These are phyloP conservation scores for Axinella damicornis DNA, from an alignment of 37 sponge, comb jelly and placozoan species.

Conservation along the genomic window DNA sequence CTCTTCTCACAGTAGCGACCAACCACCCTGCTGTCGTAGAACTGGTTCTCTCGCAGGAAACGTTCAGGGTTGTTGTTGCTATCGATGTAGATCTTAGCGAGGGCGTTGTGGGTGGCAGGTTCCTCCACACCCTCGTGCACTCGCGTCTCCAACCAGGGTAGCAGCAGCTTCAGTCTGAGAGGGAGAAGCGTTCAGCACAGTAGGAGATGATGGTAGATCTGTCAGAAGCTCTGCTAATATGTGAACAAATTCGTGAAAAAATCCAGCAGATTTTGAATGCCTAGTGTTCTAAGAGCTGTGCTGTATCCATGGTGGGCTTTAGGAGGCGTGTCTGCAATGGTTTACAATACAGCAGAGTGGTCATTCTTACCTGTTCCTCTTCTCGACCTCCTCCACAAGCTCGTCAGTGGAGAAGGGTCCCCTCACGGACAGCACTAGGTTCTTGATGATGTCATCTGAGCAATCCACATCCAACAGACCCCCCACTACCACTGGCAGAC, in stretches of 20 bases:
- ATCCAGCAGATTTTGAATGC: too few relatives aligned
- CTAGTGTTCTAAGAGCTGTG: too few relatives aligned
- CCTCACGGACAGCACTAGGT: conserved; percentile 91
- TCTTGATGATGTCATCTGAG: conserved; percentile 96
- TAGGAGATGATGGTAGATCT: not conserved
- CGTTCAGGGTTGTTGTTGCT: conserved; percentile 99
- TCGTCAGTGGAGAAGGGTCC: conserved; percentile 98
- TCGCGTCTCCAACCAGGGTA: conserved; percentile 93
- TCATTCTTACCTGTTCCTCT: conserved; percentile 78
- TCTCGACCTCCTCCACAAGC: conserved; percentile 97
- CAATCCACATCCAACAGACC: conserved; percentile 99
- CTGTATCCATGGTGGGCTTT: too few relatives aligned
- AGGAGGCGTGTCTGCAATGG: too few relatives aligned
- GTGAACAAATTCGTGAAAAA: too few relatives aligned
- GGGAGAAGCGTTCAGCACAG: too few relatives aligned
- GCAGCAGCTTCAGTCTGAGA: conserved; percentile 93
- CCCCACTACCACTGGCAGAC: conserved; percentile 97
- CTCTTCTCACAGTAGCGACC: conserved; percentile 99
- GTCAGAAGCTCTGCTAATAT: too few relatives aligned
- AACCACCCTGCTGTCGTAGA: conserved; percentile 95
- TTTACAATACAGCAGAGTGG: too few relatives aligned
- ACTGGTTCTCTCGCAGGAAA: conserved; percentile 97
- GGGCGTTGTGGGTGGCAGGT: conserved; percentile 98
- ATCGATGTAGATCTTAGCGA: conserved; percentile 99
- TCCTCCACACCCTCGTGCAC: conserved; percentile 93